phyloP scores from a whole-genome alignment of 2,888 invertebrate genomes.

The Eugnorisma glareosa region DNA sequence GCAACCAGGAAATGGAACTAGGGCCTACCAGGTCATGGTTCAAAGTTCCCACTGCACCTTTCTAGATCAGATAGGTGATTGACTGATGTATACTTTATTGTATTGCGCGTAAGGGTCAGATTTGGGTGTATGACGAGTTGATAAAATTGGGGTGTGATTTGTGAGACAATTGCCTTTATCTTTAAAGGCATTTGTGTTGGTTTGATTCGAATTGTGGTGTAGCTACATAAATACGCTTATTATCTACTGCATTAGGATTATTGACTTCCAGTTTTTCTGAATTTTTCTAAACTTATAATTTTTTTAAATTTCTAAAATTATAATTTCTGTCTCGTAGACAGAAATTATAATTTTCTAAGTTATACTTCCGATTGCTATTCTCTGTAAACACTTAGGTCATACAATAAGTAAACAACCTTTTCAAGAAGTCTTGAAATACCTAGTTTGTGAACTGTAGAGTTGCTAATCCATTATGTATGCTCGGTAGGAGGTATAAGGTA shows the following conservation, averaged over 20 bases:
- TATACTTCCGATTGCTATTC: neutral
- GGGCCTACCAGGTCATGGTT: slow-evolving; percentile 52
- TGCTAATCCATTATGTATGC: neutral
- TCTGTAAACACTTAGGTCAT: neutral
- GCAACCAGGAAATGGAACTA: slow-evolving; percentile 55
- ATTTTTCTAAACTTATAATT: too few species aligned
- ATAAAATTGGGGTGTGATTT: slow-evolving; percentile 4
- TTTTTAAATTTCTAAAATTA: too few species aligned
- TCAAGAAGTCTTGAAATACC: neutral
- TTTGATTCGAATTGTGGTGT: neutral
- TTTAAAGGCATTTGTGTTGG: neutral
- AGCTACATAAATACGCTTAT: neutral
- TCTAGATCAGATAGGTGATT: slow-evolving; percentile 27
- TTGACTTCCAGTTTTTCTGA: neutral
- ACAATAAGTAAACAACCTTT: neutral
- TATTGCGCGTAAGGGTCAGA: neutral
- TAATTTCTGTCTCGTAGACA: too few species aligned
- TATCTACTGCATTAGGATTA: neutral
- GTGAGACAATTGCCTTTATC: neutral
- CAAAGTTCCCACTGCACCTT: slow-evolving; percentile 25
- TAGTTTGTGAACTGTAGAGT: neutral
- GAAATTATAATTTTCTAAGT: neutral
- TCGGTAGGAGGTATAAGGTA: neutral
- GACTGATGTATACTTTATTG: slow-evolving; percentile 13
- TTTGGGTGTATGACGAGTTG: slow-evolving; percentile 4